Conservation (phyloP, 2,888 invertebrate species). For the Uloborus plumipes region DNA sequence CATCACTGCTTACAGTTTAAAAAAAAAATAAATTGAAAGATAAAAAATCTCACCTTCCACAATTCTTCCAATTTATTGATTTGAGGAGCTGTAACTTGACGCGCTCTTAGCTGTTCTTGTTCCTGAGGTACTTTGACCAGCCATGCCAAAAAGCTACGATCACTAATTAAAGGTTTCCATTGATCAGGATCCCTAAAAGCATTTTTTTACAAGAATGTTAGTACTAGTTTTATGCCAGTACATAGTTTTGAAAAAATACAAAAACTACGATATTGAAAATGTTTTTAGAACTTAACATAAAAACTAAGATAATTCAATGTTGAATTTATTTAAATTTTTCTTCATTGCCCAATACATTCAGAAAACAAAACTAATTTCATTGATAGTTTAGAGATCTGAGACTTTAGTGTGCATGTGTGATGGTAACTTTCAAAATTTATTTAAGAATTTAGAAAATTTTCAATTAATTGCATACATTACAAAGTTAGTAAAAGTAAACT, state of each 20-base stretch:
- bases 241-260: background rate
- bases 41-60: constrained; percentile 80
- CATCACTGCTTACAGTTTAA: background rate
- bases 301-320: background rate
- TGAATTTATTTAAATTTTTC: too few relatives aligned
- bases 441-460: too few relatives aligned
- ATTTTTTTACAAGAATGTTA: too few relatives aligned
- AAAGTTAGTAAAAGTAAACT: too few relatives aligned
- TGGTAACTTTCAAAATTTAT: too few relatives aligned
- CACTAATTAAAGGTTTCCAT: constrained; percentile 98
- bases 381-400: too few relatives aligned
- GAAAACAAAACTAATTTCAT: too few relatives aligned
- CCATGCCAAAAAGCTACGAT: constrained; percentile 96
- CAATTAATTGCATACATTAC: too few relatives aligned
- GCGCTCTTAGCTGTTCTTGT: constrained; percentile 93
- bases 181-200: constrained; percentile 86
- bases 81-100: constrained; percentile 97
- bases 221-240: too few relatives aligned
- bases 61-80: constrained; percentile 98
- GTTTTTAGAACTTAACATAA: background rate
- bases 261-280: background rate
- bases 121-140: constrained; percentile 97
- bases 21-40: background rate
- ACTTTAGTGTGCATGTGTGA: too few relatives aligned
- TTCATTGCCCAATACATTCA: too few relatives aligned